phyloP scores from a whole-genome alignment of 2,797 vertebrate genomes.

The Onychomys torridus region DNA sequence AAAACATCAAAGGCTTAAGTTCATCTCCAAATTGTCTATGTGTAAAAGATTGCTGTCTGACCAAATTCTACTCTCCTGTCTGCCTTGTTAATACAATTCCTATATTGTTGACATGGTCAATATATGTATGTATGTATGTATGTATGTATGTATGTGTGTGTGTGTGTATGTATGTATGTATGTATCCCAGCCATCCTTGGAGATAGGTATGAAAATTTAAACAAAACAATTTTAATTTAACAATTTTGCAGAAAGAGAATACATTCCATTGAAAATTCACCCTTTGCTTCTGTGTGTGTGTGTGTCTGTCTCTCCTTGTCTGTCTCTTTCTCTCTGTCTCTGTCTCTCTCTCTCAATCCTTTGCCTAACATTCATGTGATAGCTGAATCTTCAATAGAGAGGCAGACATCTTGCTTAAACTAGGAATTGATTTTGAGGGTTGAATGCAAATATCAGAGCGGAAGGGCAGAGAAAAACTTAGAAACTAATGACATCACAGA shows the following conservation, averaged over 20 bases:
- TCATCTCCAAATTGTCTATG: not conserved
- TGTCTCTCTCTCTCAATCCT: not conserved
- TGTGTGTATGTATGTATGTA: not conserved
- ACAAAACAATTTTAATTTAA: conserved; percentile 17
- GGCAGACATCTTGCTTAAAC: not conserved
- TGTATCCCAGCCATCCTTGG: not conserved
- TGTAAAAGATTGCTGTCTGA: not conserved
- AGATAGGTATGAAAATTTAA: not conserved
- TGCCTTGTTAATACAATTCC: conserved; percentile 14
- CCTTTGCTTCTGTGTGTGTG: not conserved
- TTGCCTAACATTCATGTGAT: not conserved
- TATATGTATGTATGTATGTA: not conserved
- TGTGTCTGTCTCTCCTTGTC: not conserved
- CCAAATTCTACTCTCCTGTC: not conserved
- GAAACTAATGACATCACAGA: not conserved
- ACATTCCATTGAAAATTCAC: not conserved
- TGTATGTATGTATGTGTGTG: too few relatives aligned
- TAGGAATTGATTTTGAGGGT: conserved; percentile 13
- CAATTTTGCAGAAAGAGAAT: not conserved
- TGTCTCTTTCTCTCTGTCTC: not conserved
- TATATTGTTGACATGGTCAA: not conserved
- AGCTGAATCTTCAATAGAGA: not conserved
- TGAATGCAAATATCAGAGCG: not conserved
- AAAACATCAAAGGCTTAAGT: not conserved
- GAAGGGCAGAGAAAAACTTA: conserved; percentile 11